Evolutionary conservation across 2,797 vertebrate species (phyloP).

Genomic region (Lacerta bilineata): DNA sequence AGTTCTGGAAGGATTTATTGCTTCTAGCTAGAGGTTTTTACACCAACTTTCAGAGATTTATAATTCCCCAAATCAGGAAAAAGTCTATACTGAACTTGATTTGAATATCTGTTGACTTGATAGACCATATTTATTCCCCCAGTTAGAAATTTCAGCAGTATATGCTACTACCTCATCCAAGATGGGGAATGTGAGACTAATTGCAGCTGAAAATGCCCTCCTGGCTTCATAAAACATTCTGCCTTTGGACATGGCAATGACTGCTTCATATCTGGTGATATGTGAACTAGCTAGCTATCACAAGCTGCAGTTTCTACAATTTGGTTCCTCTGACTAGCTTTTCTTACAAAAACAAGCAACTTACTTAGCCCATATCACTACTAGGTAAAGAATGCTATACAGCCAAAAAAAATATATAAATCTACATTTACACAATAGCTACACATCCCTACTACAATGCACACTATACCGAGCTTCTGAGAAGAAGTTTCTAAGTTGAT

Average conservation of each 20-base stretch:
- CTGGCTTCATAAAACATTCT: slow-evolving; percentile 5
- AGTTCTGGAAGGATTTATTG: slow-evolving; percentile 74
- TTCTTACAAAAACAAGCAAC: neutral
- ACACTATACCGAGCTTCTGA: neutral
- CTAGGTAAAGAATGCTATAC: neutral
- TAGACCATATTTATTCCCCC: slow-evolving; percentile 62
- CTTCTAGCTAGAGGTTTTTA: slow-evolving; percentile 59
- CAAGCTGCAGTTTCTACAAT: neutral
- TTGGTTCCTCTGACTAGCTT: neutral
- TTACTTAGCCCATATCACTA: slow-evolving; percentile 30
- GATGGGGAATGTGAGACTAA: neutral
- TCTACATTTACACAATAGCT: neutral
- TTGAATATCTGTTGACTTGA: slow-evolving; percentile 69
- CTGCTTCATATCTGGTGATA: neutral
- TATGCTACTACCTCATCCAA: slow-evolving; percentile 38
- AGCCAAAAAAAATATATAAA: neutral
- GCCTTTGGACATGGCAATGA: neutral
- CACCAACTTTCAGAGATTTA: slow-evolving; percentile 70
- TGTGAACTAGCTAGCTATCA: too few relatives aligned
- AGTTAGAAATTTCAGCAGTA: slow-evolving; percentile 51
- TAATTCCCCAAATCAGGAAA: slow-evolving; percentile 40
- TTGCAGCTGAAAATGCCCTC: slow-evolving; percentile 15
- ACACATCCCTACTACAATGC: neutral
- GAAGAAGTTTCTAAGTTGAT: neutral
- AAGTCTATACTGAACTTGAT: slow-evolving; percentile 65